A percentile compares a stretch with the other conserved stretches of the same genome.
phyloP scores from a whole-genome alignment of 2,113 vertebrate species.

The Phoxinus phoxinus region DNA sequence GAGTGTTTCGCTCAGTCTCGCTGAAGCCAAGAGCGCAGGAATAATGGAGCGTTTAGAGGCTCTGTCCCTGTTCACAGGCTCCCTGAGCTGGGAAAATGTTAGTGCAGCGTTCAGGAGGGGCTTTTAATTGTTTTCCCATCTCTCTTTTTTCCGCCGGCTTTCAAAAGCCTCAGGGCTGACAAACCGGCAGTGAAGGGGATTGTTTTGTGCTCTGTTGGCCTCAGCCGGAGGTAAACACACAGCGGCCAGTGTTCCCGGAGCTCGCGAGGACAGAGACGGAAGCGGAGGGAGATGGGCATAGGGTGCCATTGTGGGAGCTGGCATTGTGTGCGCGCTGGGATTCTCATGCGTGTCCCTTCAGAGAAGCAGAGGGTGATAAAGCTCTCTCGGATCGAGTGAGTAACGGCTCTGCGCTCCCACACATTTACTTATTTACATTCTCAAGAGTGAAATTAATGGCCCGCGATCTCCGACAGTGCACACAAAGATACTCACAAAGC shows the following conservation, averaged over 20 bases:
- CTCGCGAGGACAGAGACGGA: slow-evolving; percentile 63
- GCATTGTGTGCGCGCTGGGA: slow-evolving; percentile 66
- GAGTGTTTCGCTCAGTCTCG: slow-evolving; percentile 75
- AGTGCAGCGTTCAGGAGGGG: slow-evolving; percentile 70
- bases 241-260: slow-evolving; percentile 60
- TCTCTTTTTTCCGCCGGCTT: slow-evolving; percentile 59
- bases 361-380: slow-evolving; percentile 74
- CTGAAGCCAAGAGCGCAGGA: slow-evolving; percentile 73
- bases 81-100: slow-evolving; percentile 78
- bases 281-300: slow-evolving; percentile 62
- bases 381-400: slow-evolving; percentile 70
- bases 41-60: slow-evolving; percentile 79
- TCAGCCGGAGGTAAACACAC: slow-evolving; percentile 76
- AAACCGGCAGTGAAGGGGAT: slow-evolving; percentile 78
- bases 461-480: slow-evolving; percentile 61
- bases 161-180: slow-evolving; percentile 72
- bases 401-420: slow-evolving; percentile 74
- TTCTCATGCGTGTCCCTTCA: slow-evolving; percentile 72
- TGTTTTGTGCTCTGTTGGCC: slow-evolving; percentile 77
- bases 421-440: slow-evolving; percentile 74
- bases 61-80: slow-evolving; percentile 79
- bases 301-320: slow-evolving; percentile 67
- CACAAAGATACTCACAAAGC: slow-evolving; percentile 76
- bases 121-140: slow-evolving; percentile 76
- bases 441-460: slow-evolving; percentile 76